phyloP scores from a whole-genome alignment of 2,888 invertebrate species.

The Napeogenes sylphis region DNA sequence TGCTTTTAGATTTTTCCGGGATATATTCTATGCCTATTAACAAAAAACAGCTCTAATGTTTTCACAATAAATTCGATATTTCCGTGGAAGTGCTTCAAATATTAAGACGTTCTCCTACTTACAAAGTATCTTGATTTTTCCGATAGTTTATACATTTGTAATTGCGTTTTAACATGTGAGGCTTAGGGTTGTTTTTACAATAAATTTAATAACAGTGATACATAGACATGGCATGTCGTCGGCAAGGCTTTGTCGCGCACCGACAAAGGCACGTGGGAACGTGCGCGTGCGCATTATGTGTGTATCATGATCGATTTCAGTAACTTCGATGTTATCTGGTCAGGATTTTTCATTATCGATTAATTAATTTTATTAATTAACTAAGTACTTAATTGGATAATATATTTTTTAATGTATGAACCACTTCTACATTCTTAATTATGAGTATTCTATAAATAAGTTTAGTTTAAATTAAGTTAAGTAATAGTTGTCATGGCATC shows the following conservation, averaged over 20 bases:
- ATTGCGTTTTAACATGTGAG: slow-evolving; percentile 32
- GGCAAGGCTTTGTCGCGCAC: slow-evolving; percentile 69
- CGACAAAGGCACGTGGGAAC: slow-evolving; percentile 77
- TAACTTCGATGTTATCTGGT: slow-evolving; percentile 11
- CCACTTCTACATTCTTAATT: too few species aligned
- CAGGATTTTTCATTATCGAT: slow-evolving; percentile 8
- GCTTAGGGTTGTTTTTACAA: slow-evolving; percentile 39
- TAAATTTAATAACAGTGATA: slow-evolving; percentile 31
- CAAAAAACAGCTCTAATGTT: not conserved
- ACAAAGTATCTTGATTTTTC: slow-evolving; percentile 49
- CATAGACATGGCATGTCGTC: slow-evolving; percentile 60
- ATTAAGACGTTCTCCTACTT: slow-evolving; percentile 36
- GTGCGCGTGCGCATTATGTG: slow-evolving; percentile 65
- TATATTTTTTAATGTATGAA: not conserved
- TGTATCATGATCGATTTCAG: slow-evolving; percentile 59
- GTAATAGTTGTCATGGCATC: too few species aligned
- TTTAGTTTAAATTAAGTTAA: too few species aligned
- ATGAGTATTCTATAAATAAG: too few species aligned
- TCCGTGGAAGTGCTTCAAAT: slow-evolving; percentile 10
- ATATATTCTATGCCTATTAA: not conserved
- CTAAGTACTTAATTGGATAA: not conserved
- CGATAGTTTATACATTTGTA: slow-evolving; percentile 22
- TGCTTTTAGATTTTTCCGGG: not conserved
- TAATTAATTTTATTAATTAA: slow-evolving; percentile 13
- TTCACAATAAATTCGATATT: slow-evolving; percentile 26